Conservation (phyloP, 2,113 vertebrate species). For the Mungos mungo region DNA sequence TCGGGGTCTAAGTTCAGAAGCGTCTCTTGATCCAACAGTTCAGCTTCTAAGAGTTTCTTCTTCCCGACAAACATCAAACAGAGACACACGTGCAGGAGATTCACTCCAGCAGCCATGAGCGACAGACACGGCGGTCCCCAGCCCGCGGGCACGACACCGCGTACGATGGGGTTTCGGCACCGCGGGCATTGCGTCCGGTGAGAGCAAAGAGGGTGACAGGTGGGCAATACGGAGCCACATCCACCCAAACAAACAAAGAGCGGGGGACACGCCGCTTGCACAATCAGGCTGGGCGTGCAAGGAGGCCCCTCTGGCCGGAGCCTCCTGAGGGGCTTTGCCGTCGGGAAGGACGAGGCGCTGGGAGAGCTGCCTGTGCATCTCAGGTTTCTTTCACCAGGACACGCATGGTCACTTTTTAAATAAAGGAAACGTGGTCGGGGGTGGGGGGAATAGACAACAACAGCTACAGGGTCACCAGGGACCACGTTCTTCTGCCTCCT, state of each 20-base stretch:
- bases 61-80: neutral
- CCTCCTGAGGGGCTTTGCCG: too few relatives aligned
- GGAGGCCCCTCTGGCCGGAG: neutral
- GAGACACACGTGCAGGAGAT: accelerated
- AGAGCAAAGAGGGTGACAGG: too few relatives aligned
- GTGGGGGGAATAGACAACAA: neutral
- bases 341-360: too few relatives aligned
- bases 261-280: neutral
- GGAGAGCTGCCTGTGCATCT: too few relatives aligned
- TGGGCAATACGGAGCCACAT: accelerated
- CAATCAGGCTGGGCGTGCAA: accelerated
- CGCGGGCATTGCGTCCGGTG: accelerated
- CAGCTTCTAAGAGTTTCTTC: neutral
- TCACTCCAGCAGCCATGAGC: neutral
- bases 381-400: too few relatives aligned
- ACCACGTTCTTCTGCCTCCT: neutral
- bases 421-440: neutral
- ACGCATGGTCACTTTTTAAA: neutral
- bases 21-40: neutral
- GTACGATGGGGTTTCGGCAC: accelerated
- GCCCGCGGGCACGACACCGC: accelerated
- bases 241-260: neutral
- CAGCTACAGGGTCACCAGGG: accelerated
- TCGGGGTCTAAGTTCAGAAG: too few relatives aligned
- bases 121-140: accelerated